A percentile compares a stretch with the other conserved stretches of the same genome.
Evolutionary conservation across 2,113 vertebrate species (phyloP).

Genomic region (Megaleporinus macrocephalus): DNA sequence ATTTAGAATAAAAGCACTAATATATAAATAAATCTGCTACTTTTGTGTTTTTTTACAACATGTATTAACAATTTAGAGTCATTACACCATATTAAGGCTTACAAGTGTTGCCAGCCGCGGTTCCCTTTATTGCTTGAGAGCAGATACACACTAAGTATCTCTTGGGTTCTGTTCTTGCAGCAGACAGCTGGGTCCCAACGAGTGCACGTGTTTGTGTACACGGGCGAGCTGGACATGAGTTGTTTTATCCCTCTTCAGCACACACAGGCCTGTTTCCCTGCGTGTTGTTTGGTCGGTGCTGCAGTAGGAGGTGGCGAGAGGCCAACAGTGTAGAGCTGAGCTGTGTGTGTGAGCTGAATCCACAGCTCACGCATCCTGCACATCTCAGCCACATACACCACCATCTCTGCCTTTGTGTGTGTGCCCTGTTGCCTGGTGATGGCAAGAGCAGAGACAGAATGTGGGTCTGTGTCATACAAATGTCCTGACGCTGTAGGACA

Average conservation of each 20-base stretch:
- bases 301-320: slow-evolving; percentile 17
- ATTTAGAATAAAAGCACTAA: too few species aligned
- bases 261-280: slow-evolving; percentile 25
- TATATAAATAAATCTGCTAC: too few species aligned
- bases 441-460: slow-evolving; percentile 49
- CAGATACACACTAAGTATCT: not conserved
- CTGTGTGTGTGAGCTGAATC: slow-evolving; percentile 29
- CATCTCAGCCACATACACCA: slow-evolving; percentile 52
- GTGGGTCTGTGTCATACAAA: slow-evolving; percentile 16
- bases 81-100: too few species aligned
- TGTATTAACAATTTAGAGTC: too few species aligned
- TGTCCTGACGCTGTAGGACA: not conserved
- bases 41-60: too few species aligned
- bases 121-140: too few species aligned
- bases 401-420: slow-evolving; percentile 69
- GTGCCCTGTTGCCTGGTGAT: slow-evolving; percentile 71
- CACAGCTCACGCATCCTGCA: slow-evolving; percentile 31
- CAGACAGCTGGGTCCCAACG: slow-evolving; percentile 1
- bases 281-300: slow-evolving; percentile 31
- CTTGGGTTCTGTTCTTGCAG: not conserved
- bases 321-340: not conserved
- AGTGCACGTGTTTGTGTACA: slow-evolving; percentile 10
- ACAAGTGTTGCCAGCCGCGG: too few species aligned
- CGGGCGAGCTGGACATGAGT: slow-evolving; percentile 17
- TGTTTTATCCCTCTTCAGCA: slow-evolving; percentile 24